Evolutionary conservation across 2,888 invertebrate genomes (phyloP), one percentile per base, ranked within the genome.

Genomic region (Electrophaes corylata): DNA sequence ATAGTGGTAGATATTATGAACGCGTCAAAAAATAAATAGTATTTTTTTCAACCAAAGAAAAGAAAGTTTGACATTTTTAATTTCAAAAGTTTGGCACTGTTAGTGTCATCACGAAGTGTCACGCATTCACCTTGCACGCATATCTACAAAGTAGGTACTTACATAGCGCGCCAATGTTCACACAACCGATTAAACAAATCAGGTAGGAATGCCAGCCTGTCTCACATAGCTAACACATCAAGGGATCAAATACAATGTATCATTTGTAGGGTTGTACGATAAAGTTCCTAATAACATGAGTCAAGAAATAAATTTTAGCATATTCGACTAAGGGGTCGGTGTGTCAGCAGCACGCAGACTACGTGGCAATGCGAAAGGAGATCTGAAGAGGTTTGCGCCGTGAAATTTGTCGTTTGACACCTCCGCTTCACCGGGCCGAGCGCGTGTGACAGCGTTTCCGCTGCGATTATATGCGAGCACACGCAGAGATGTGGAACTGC

Each of bases 341-440:
- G 71, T 67, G 73, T 74, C 72, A 77, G 59, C 66, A 63, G 69
- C 72, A 75, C 70, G 70, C 69, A 75, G 65, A 66, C 62, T 68
- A 64, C 71, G 70, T 73, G 67, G 72, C 70, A 76, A 76, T 78
- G 75, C 76, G 73, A 71, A 67, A 75, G 62, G 63, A 71, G 74
- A 79, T 79, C 78, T 75, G 73, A 77, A 76, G 73, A 73, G 71
- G 72, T 70, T 73, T 67, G 72, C 72, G 72, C 75, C 76, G 79
- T 81, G 82, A 84, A 82, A 83, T 86, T 83, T 84, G 81, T 78
- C 84, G 81, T 81, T 79, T 83, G 84, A 86, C 84, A 84, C 81
- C 81, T 79, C 57, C 78, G 83, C 84, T 84, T 72, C 75, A 78
- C 54, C 79, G 76, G 67, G 66, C 73, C 65, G 72, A 64, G 64